These are phyloP conservation scores for Melinaea marsaeus DNA, from an alignment of 2,888 invertebrate genomes.

Conservation along the genomic window DNA sequence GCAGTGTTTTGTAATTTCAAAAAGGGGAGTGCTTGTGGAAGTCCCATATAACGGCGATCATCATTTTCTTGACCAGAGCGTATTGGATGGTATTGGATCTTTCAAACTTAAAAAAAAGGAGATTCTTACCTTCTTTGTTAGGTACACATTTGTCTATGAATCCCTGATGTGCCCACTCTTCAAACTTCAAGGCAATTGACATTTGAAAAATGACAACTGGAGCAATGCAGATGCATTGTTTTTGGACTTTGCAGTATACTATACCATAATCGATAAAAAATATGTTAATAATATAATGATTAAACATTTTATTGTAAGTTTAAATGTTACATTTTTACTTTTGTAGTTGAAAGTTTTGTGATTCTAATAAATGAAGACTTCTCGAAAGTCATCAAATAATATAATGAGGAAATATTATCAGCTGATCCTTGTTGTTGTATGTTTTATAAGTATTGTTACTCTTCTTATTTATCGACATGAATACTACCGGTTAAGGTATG, in stretches of 20 bases:
- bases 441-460: conserved; percentile 83
- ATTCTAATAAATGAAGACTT: conserved; percentile 59
- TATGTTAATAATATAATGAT: neutral
- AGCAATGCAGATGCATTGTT: conserved; percentile 11
- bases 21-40: no score
- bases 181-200: conserved; percentile 1
- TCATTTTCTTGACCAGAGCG: no score
- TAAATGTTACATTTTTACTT: neutral
- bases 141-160: no score
- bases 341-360: conserved; percentile 3
- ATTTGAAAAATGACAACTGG: conserved; percentile 7
- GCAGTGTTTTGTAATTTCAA: no score
- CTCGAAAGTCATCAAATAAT: conserved; percentile 55
- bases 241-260: neutral
- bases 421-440: conserved; percentile 83
- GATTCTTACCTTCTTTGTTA: no score
- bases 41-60: no score
- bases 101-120: no score
- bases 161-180: no score
- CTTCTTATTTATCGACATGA: conserved; percentile 91
- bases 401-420: conserved; percentile 92
- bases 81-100: no score
- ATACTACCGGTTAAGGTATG: conserved; percentile 89
- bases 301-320: neutral
- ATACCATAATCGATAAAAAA: neutral